Evolutionary conservation across 2,888 invertebrate species (phyloP), one percentile per base, ranked within the genome.

Genomic region (Chymomyza fuscimana): DNA sequence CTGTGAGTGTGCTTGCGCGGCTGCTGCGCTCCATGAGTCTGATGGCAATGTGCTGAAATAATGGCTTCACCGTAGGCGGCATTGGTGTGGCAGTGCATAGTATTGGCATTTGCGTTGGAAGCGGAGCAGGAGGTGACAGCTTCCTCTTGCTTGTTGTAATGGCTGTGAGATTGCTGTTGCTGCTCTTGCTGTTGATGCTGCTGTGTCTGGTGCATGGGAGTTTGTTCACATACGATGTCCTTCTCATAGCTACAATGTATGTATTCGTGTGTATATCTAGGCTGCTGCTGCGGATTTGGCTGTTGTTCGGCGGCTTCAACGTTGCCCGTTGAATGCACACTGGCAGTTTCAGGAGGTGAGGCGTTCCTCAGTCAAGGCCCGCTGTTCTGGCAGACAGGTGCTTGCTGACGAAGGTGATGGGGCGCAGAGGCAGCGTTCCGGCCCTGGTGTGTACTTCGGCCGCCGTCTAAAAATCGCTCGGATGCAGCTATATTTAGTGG

Each of bases 401-500:
- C 91, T 92, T 91, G 92, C 92, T 92, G 92, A 92, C 92, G 92
- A 92, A 91, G 92, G 92, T 92, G 92, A 92, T 92, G 92, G 93
- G 92, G 93, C 93, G 91, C 93, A 93, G 92, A 93, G 93, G 91
- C 93, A 93, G 92, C 92, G 93, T 91, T 92, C 92, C 91, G 92
- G 93, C 93, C 92, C 93, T 94, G 92, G 93, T 94, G 91, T 91
- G 93, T 94, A 94, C 94, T 92, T 92, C 91, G 90, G 92, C 95
- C 95, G 91, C 94, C 94, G 92, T 93, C 94, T 93, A 96, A 96
- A 93, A 96, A 96, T 93, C 95, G 96, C 93, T 97, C 97, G 92
- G 96, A 97, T 92, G 96, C 96, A 95, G 96, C 94, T 95, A 93
- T 90, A 93, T 69, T 63, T 68, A 78, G 74, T 76, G 71, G 73